phyloP scores from a whole-genome alignment of 2,888 invertebrate genomes.

The Ecliptopera silaceata region DNA sequence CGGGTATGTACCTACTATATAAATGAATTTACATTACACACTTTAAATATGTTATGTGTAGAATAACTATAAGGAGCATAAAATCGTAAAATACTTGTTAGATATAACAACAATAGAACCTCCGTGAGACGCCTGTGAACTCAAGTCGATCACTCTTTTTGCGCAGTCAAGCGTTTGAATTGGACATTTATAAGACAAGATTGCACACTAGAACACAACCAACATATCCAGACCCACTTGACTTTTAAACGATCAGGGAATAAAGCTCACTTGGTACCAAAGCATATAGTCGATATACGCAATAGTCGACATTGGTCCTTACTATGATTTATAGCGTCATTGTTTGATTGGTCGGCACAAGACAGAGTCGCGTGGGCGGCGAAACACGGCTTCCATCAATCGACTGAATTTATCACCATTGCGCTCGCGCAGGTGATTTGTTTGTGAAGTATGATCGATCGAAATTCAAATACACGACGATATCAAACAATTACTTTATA shows the following conservation, averaged over 20 bases:
- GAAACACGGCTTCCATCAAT: constrained; percentile 51
- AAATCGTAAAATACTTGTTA: constrained; percentile 30
- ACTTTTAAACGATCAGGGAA: not conserved
- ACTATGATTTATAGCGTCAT: constrained; percentile 43
- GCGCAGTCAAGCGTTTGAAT: constrained; percentile 51
- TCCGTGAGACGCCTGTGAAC: constrained; percentile 68
- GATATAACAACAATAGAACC: constrained; percentile 50
- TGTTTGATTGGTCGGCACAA: constrained; percentile 47
- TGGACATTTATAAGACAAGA: constrained; percentile 43
- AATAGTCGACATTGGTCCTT: constrained; percentile 9
- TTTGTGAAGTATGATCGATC: constrained; percentile 40
- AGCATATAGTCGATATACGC: constrained; percentile 5
- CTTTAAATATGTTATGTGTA: no score
- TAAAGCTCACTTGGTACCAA: not conserved
- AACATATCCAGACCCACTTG: constrained; percentile 3
- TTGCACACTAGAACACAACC: constrained; percentile 28
- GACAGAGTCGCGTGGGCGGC: constrained; percentile 45
- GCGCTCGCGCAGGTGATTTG: constrained; percentile 55
- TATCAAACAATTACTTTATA: constrained; percentile 20
- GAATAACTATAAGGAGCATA: not conserved
- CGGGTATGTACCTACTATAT: constrained; percentile 39
- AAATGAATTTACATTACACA: not conserved
- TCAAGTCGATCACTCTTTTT: constrained; percentile 58
- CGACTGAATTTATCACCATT: constrained; percentile 62
- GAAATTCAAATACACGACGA: constrained; percentile 28